Conservation (phyloP, 2,888 invertebrate species). For the Tetropium fuscum region DNA sequence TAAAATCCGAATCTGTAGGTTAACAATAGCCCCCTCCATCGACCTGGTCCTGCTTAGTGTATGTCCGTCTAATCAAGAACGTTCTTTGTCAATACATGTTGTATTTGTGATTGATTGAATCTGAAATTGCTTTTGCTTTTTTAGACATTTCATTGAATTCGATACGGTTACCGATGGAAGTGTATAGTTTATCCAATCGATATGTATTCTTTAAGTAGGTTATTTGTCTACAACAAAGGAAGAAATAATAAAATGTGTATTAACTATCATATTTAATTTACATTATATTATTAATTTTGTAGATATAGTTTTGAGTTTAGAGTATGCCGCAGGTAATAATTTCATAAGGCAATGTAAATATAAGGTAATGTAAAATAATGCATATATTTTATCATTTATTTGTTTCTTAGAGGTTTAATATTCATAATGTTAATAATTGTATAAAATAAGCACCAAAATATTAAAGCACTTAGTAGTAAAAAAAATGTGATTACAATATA, state of each 20-base stretch:
- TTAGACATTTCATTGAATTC: slow-evolving; percentile 32
- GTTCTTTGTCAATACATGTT: slow-evolving; percentile 62
- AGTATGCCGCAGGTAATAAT: no score
- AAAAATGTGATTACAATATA: no score
- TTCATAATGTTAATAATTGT: no score
- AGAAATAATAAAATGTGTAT: slow-evolving; percentile 13
- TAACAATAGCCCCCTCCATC: slow-evolving; percentile 59
- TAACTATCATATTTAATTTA: slow-evolving; percentile 5
- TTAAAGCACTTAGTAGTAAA: no score
- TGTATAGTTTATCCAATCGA: slow-evolving; percentile 14
- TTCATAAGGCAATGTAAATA: no score
- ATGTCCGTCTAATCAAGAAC: slow-evolving; percentile 63
- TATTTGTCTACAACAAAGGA: slow-evolving; percentile 16
- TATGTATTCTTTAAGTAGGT: slow-evolving; percentile 14
- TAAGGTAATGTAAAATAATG: no score
- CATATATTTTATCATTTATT: no score
- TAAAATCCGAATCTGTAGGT: slow-evolving; percentile 62
- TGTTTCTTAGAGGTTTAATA: no score
- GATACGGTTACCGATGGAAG: slow-evolving; percentile 27
- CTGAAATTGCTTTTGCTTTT: slow-evolving; percentile 62
- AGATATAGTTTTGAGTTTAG: no score
- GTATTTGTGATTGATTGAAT: slow-evolving; percentile 64
- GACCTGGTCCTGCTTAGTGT: slow-evolving; percentile 55
- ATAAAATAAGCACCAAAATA: no score
- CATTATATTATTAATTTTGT: slow-evolving; percentile 10